Evolutionary conservation across 1,140 invertebrate species (phyloP).

Genomic region (Bombus balteatus): DNA sequence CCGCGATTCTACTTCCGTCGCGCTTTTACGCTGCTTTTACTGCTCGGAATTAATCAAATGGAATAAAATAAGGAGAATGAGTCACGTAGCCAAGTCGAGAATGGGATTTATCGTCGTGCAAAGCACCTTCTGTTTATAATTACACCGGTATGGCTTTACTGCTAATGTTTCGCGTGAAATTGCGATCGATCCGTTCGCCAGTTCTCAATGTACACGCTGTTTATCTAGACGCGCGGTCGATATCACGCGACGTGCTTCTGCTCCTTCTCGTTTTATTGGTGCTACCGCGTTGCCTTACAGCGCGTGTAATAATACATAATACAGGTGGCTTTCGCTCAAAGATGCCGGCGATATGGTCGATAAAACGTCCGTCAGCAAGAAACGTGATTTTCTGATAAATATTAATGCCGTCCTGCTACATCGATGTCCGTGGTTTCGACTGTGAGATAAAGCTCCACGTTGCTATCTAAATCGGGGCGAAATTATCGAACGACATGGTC

Average conservation of each 20-base stretch:
- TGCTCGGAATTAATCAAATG: constrained; percentile 71
- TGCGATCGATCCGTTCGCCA: constrained; percentile 8
- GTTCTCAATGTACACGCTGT: not conserved
- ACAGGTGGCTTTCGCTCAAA: constrained; percentile 29
- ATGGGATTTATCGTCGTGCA: constrained; percentile 60
- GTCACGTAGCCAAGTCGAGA: constrained; percentile 45
- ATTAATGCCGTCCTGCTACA: constrained; percentile 45
- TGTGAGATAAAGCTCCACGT: constrained; percentile 19
- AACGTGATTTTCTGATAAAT: constrained; percentile 66
- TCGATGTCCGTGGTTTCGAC: constrained; percentile 4
- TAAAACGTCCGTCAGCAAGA: constrained; percentile 57
- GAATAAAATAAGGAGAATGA: constrained; percentile 71
- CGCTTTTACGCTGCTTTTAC: constrained; percentile 73
- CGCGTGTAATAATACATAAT: constrained; percentile 61
- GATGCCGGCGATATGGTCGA: constrained; percentile 53
- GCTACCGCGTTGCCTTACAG: constrained; percentile 8
- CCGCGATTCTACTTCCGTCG: not conserved
- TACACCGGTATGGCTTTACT: constrained; percentile 48
- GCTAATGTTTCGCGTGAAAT: constrained; percentile 46
- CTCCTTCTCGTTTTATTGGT: constrained; percentile 53
- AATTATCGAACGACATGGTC: constrained; percentile 31
- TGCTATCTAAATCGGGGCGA: constrained; percentile 5
- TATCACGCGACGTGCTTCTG: constrained; percentile 18
- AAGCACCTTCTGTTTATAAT: constrained; percentile 66
- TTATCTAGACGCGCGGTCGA: constrained; percentile 23